Evolutionary conservation across 2,113 vertebrate genomes (phyloP).

Genomic region (Charina bottae): DNA sequence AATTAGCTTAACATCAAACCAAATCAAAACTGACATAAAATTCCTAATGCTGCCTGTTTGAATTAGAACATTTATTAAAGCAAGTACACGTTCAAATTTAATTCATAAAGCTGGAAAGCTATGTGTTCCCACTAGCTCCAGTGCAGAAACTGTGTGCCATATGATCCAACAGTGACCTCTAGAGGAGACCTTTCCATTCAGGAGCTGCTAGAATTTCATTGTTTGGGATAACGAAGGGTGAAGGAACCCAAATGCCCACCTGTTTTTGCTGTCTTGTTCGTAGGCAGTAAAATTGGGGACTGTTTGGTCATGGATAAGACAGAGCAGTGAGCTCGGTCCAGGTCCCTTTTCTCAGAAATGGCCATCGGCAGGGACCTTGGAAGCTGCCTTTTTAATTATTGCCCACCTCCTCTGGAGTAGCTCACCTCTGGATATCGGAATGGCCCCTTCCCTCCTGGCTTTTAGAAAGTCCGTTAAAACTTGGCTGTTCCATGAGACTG

Average conservation of each 20-base stretch:
- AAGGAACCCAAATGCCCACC: background rate
- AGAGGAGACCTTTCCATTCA: background rate
- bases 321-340: background rate
- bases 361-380: background rate
- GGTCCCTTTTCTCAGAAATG: background rate
- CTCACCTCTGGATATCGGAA: background rate
- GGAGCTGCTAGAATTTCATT: background rate
- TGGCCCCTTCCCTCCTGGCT: background rate
- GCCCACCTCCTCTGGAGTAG: background rate
- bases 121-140: background rate
- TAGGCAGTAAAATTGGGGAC: background rate
- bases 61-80: background rate
- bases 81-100: background rate
- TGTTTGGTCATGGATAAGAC: background rate
- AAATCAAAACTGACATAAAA: background rate
- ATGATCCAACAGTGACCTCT: slow-evolving; percentile 9
- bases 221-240: background rate
- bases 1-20: background rate
- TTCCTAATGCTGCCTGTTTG: background rate
- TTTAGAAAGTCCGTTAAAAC: background rate
- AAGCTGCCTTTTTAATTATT: background rate
- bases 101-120: slow-evolving; percentile 11
- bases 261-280: background rate
- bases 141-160: background rate
- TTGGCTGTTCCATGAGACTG: background rate